Evolutionary conservation across 2,113 vertebrate species (phyloP).

Genomic region (Ivindomyrus marchei): DNA sequence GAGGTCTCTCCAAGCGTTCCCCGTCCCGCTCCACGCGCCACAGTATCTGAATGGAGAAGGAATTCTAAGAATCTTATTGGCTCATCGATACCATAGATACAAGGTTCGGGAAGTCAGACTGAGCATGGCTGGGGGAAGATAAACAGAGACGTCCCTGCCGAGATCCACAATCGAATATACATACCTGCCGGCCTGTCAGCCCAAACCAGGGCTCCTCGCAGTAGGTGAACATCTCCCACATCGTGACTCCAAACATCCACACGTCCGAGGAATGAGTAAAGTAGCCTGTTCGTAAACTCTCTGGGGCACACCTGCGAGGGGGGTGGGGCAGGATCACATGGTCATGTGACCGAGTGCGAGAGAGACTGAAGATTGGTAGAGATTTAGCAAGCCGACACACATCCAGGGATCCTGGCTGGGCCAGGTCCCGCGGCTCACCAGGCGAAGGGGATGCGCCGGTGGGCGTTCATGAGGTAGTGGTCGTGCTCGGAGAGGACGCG

Average conservation of each 20-base stretch:
- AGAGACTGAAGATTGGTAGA: neutral
- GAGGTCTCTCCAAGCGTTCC: slow-evolving; percentile 63
- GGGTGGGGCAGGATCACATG: neutral
- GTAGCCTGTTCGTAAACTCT: slow-evolving; percentile 72
- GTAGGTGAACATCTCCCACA: slow-evolving; percentile 88
- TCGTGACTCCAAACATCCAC: slow-evolving; percentile 82
- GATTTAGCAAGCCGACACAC: no score
- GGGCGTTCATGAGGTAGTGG: slow-evolving; percentile 76
- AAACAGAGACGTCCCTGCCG: neutral
- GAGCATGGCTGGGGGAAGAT: neutral
- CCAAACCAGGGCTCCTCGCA: slow-evolving; percentile 83
- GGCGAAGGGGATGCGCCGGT: slow-evolving; percentile 76
- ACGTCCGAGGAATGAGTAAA: slow-evolving; percentile 80
- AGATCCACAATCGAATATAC: neutral
- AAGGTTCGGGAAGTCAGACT: neutral
- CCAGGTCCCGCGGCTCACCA: slow-evolving; percentile 58
- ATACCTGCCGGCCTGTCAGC: slow-evolving; percentile 65
- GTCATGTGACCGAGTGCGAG: neutral
- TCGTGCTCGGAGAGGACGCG: slow-evolving; percentile 63
- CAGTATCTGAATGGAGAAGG: slow-evolving; percentile 60
- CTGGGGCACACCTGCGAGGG: slow-evolving; percentile 74
- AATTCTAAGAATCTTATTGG: neutral
- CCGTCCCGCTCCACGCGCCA: slow-evolving; percentile 67
- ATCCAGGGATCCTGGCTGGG: neutral
- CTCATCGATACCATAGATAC: neutral